Base-by-base conservation (phyloP, 2,797 vertebrate genomes). In the Knipowitschia caucasica region DNA sequence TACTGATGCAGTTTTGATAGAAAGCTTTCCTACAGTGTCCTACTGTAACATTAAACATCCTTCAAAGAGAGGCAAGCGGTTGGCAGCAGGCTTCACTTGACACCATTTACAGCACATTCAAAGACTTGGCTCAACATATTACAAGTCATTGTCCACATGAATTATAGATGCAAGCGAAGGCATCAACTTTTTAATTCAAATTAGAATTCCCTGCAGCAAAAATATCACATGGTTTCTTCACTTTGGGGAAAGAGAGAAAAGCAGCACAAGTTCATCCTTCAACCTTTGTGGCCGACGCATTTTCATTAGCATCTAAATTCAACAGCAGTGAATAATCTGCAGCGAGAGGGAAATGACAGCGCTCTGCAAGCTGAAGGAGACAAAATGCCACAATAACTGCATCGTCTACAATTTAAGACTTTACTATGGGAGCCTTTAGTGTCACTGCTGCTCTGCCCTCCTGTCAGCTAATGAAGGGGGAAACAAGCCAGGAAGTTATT, bases 111-210 rank as follows among this genome's bases (percentile, higher is more conserved):
- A 62, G 56, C 45, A 18, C 53, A 61, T 52, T 51, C 64, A 51
- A 36, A 65, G 69, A 82, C 72, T 72, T 60, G 69, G 62, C 64
- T 55, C 56, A 80, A 63, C 68, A 67, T 55, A 60, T 66, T 55
- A 70, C 61, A 71, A 61, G 59, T 52, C 59, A 69, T 70, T 64
- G 50, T 59, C 65, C 55, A 65, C 75, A 85, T 74, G 71, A 85
- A 85, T 88, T 85, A 85, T 83, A 79, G 64, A 88, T 82, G 65
- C 60, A 53, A 24, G 40, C 12, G 1, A 43, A 71, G 63, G 59
- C 71, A 59, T 80, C 65, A 49, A 77, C 80, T 80, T 68, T 67
- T 79, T 73, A 83, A 85, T 87, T 82, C 69, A 83, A 77, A 83
- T 72, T 71, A 54, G 66, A 81, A 78, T 73, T 79, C 84, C 84